phyloP scores from a whole-genome alignment of 23 tunicate genomes.

The Aplidium turbinatum region DNA sequence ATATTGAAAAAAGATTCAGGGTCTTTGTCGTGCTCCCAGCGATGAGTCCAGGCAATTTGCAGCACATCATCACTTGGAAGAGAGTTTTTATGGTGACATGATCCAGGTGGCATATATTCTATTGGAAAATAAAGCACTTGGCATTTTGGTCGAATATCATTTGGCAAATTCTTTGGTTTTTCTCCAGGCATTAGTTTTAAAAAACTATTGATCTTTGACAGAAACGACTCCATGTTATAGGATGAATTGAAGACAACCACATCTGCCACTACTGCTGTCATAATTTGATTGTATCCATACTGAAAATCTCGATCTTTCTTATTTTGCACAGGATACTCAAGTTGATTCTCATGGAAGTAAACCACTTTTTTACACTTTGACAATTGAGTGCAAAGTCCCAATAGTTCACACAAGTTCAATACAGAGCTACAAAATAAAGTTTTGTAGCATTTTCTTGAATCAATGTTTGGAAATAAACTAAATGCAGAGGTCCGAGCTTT shows the following conservation, averaged over 20 bases:
- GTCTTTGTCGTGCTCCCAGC: conserved; percentile 97
- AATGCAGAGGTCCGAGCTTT: conserved; percentile 82
- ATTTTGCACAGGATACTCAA: conserved; percentile 85
- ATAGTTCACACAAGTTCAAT: conserved; percentile 64
- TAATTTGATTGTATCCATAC: conserved; percentile 87
- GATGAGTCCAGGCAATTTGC: conserved; percentile 88
- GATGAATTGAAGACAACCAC: conserved; percentile 69
- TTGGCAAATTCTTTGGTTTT: conserved; percentile 34
- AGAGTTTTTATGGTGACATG: not conserved
- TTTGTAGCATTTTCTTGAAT: conserved; percentile 30
- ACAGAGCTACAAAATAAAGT: conserved; percentile 76
- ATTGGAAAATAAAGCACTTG: conserved; percentile 76
- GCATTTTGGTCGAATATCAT: conserved; percentile 53
- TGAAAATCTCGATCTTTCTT: conserved; percentile 79
- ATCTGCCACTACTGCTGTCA: conserved; percentile 83
- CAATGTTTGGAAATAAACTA: conserved; percentile 29
- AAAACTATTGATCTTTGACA: conserved; percentile 43
- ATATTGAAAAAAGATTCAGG: conserved; percentile 78
- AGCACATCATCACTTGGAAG: conserved; percentile 13
- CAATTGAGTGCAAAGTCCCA: conserved; percentile 55
- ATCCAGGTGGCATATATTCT: not conserved
- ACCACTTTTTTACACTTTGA: conserved; percentile 54
- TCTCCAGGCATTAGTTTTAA: conserved; percentile 71
- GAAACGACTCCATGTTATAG: conserved; percentile 77
- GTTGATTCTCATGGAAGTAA: conserved; percentile 97